Conservation (phyloP, 2,113 vertebrate species). For the Egretta garzetta region DNA sequence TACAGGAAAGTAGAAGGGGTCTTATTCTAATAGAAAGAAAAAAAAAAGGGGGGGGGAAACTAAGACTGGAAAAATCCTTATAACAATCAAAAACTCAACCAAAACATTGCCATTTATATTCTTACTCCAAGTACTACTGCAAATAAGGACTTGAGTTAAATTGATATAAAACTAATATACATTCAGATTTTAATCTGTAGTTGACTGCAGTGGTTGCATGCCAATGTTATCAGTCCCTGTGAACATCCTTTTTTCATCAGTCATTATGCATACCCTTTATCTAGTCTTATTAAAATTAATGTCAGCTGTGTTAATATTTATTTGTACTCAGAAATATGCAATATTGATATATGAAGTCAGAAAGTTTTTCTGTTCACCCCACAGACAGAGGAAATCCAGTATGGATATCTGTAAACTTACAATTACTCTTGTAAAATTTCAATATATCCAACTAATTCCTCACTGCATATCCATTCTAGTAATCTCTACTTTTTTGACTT, state of each 20-base stretch:
- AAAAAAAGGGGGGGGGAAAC: too few species aligned
- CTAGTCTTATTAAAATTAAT: background rate
- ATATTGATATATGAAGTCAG: background rate
- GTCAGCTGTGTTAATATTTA: background rate
- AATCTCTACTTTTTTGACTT: background rate
- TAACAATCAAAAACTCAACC: background rate
- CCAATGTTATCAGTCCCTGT: background rate
- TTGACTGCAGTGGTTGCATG: background rate
- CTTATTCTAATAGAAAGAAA: background rate
- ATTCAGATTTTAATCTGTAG: background rate
- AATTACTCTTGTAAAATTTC: background rate
- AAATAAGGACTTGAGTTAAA: background rate
- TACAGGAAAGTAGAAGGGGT: background rate
- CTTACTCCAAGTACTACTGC: background rate
- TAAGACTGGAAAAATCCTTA: background rate
- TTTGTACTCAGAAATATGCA: background rate
- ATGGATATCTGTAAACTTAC: background rate
- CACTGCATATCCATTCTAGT: background rate
- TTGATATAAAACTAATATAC: background rate
- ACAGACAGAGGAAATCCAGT: background rate
- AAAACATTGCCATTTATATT: background rate
- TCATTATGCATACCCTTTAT: background rate
- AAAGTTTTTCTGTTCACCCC: background rate
- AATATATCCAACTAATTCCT: background rate
- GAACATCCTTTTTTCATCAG: background rate